A percentile compares a stretch with the other conserved stretches of the same genome.
These are phyloP conservation scores for Anser cygnoides DNA, from an alignment of 2,113 vertebrate species.

Conservation along the genomic window DNA sequence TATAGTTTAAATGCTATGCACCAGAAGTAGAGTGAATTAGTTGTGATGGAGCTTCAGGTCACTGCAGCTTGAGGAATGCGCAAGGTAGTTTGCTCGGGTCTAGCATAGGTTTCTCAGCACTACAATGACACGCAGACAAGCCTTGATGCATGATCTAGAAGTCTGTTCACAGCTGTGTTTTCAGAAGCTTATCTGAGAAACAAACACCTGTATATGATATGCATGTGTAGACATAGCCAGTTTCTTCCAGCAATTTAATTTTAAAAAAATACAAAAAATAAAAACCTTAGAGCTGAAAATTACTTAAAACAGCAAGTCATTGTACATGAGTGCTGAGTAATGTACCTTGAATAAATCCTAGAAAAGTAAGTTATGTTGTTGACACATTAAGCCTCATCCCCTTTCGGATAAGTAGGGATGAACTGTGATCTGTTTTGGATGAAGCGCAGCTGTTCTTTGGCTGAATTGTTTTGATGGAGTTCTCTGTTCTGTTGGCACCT, in stretches of 20 bases:
- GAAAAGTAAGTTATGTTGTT: neutral
- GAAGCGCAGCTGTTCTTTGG: neutral
- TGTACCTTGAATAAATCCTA: neutral
- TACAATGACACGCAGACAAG: neutral
- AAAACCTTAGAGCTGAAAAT: neutral
- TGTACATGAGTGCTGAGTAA: neutral
- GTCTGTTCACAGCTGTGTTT: neutral
- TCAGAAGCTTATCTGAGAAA: neutral
- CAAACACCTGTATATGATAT: fast-evolving
- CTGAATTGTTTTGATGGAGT: neutral
- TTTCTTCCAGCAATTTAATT: neutral
- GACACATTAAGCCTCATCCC: neutral
- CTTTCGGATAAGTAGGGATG: neutral
- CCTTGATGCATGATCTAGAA: neutral
- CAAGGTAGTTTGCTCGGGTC: neutral
- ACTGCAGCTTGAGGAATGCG: neutral
- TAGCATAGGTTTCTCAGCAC: neutral
- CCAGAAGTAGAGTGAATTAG: neutral
- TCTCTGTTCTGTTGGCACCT: neutral
- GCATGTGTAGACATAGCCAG: neutral
- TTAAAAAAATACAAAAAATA: too few relatives aligned
- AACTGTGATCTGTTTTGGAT: neutral
- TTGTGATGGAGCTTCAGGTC: neutral
- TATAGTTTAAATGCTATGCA: neutral
- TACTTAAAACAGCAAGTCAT: neutral